phyloP scores from a whole-genome alignment of 2,797 vertebrate species.

The Sebastes cheni region DNA sequence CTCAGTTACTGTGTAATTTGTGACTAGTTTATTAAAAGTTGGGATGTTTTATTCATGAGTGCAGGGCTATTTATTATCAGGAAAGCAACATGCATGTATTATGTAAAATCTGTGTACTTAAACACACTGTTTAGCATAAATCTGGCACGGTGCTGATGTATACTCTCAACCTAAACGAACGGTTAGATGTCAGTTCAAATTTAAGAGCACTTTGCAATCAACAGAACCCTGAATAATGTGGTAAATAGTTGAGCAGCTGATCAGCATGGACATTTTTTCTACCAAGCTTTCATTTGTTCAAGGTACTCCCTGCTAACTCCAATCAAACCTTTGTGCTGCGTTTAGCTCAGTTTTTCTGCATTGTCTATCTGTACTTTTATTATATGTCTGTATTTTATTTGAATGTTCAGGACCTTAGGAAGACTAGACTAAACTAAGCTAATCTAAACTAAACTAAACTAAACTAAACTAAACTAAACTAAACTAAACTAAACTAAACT shows the following conservation, averaged over 20 bases:
- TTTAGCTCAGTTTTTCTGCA: background rate
- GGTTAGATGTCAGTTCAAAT: background rate
- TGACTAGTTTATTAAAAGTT: background rate
- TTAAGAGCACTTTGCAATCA: background rate
- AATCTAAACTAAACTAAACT: too few species aligned
- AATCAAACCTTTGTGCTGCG: background rate
- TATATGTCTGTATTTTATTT: too few species aligned
- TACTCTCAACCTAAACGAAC: background rate
- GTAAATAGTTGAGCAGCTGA: background rate
- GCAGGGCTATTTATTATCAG: background rate
- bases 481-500: too few species aligned
- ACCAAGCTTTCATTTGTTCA: background rate
- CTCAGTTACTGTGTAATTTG: background rate
- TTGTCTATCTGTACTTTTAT: too few species aligned
- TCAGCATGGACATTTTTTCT: background rate
- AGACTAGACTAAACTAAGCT: too few species aligned
- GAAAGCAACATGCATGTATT: background rate
- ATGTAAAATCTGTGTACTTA: background rate
- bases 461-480: too few species aligned
- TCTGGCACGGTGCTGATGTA: rapidly evolving
- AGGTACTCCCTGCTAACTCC: background rate
- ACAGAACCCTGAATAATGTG: background rate
- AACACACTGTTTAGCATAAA: background rate
- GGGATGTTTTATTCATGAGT: background rate
- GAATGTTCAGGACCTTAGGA: too few species aligned